A percentile compares a stretch with the other conserved stretches of the same genome.
These are phyloP conservation scores for Oophaga pumilio DNA, from an alignment of 2,113 vertebrate species.

Conservation along the genomic window DNA sequence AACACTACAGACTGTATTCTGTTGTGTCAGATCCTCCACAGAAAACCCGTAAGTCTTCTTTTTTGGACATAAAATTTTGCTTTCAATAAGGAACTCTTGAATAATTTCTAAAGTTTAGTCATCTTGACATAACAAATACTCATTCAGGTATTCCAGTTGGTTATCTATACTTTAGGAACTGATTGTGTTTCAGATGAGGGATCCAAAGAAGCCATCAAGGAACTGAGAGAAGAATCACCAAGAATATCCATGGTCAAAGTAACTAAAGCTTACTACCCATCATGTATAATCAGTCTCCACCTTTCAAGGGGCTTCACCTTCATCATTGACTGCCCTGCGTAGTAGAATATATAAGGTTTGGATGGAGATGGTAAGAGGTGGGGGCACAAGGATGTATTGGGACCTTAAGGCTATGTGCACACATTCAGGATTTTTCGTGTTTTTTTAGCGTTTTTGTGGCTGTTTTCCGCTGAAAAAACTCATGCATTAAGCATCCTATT, in stretches of 20 bases:
- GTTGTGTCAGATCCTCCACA: slow-evolving; percentile 63
- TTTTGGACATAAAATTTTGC: neutral
- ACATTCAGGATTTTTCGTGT: too few relatives aligned
- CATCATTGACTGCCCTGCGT: neutral
- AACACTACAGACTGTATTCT: slow-evolving; percentile 87
- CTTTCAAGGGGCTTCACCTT: too few relatives aligned
- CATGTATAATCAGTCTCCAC: neutral
- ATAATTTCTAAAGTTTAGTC: neutral
- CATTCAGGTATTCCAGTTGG: neutral
- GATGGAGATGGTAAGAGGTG: neutral
- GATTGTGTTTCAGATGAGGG: slow-evolving; percentile 7
- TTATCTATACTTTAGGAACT: neutral
- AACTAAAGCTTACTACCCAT: neutral
- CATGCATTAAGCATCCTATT: too few relatives aligned
- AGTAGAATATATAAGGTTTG: neutral
- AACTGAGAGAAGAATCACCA: neutral
- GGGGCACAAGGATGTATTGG: neutral
- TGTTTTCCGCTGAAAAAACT: too few relatives aligned
- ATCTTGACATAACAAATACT: neutral
- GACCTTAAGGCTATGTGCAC: slow-evolving; percentile 4
- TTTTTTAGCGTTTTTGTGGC: too few relatives aligned
- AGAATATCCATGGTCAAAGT: neutral
- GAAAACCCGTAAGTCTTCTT: neutral
- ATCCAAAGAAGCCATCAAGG: neutral
- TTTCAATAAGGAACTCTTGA: neutral